phyloP scores from a whole-genome alignment of 2,797 vertebrate genomes.

The Sebastes aleutianus region DNA sequence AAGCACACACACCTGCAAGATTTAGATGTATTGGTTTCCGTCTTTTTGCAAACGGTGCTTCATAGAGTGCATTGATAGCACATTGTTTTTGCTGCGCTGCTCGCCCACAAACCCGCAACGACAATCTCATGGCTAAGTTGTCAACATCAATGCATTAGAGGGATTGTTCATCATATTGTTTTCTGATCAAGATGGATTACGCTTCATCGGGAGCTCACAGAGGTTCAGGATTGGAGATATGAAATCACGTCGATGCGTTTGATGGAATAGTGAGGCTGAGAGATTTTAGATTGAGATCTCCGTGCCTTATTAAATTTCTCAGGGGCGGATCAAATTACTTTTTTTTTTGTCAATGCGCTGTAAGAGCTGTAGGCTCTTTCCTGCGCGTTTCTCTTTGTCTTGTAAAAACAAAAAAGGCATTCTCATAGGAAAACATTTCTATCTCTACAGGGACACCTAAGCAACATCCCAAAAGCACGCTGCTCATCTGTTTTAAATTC shows the following conservation, averaged over 20 bases:
- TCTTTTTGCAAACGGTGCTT: slow-evolving; percentile 52
- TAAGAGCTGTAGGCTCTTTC: slow-evolving; percentile 34
- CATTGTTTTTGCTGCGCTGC: slow-evolving; percentile 57
- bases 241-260: slow-evolving; percentile 65
- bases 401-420: slow-evolving; percentile 38
- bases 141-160: slow-evolving; percentile 70
- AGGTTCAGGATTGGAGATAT: slow-evolving; percentile 52
- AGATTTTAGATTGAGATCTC: slow-evolving; percentile 70
- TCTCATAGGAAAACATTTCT: slow-evolving; percentile 15
- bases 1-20: slow-evolving; percentile 64
- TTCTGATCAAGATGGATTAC: slow-evolving; percentile 72
- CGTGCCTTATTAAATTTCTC: slow-evolving; percentile 69
- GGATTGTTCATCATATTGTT: slow-evolving; percentile 64
- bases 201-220: slow-evolving; percentile 54
- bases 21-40: slow-evolving; percentile 68
- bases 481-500: slow-evolving; percentile 51
- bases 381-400: slow-evolving; percentile 40
- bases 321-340: slow-evolving; percentile 67
- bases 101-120: slow-evolving; percentile 65
- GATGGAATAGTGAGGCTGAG: slow-evolving; percentile 65
- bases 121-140: slow-evolving; percentile 67
- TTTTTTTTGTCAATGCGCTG: slow-evolving; percentile 43
- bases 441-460: background rate
- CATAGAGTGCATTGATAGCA: slow-evolving; percentile 54
- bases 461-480: slow-evolving; percentile 33